Evolutionary conservation across 2,113 vertebrate genomes (phyloP).

Genomic region (Aldabrachelys gigantea): DNA sequence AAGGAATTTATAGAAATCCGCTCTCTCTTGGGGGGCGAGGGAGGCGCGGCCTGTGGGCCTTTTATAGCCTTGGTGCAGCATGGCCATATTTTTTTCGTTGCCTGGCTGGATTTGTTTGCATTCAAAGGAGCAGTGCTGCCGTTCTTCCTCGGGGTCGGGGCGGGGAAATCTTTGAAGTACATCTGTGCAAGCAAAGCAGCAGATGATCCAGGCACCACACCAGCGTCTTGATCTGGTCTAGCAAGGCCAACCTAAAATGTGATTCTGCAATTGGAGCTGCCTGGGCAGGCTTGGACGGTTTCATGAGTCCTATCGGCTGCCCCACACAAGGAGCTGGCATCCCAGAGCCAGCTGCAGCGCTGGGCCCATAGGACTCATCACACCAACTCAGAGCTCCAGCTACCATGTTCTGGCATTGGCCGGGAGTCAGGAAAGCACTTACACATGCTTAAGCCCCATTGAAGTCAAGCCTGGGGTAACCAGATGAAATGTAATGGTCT

Average conservation of each 20-base stretch:
- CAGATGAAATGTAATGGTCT: not conserved
- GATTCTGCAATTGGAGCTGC: fast-evolving
- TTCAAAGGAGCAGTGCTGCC: not conserved
- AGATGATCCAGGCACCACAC: too few species aligned
- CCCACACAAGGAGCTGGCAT: fast-evolving
- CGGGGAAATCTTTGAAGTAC: too few species aligned
- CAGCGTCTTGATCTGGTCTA: not conserved
- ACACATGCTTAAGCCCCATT: too few species aligned
- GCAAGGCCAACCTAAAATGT: not conserved
- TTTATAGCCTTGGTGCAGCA: not conserved
- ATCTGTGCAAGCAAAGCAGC: too few species aligned
- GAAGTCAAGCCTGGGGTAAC: not conserved
- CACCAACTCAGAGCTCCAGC: not conserved
- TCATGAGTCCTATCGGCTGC: too few species aligned
- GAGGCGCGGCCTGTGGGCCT: not conserved
- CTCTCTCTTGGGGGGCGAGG: not conserved
- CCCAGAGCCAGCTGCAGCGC: not conserved
- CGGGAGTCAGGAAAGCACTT: not conserved
- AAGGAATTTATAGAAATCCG: not conserved
- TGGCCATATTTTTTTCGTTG: not conserved
- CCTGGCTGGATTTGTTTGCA: not conserved
- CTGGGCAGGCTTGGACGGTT: not conserved
- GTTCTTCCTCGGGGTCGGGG: fast-evolving
- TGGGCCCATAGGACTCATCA: not conserved
- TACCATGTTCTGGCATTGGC: not conserved